Evolutionary conservation across 2,113 vertebrate species (phyloP).

Genomic region (Phyllopteryx taeniolatus): DNA sequence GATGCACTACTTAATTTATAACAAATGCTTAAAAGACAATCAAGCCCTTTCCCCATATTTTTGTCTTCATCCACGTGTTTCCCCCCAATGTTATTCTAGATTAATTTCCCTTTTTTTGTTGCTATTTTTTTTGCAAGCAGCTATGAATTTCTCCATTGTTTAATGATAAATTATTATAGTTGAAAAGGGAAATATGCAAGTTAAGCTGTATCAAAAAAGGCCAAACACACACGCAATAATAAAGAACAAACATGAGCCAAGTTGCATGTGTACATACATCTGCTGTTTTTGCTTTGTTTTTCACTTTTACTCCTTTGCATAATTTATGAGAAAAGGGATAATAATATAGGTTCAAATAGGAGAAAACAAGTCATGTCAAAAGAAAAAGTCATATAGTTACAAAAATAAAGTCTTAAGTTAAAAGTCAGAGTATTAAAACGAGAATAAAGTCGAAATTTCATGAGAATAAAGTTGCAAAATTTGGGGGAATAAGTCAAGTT

Average conservation of each 20-base stretch:
- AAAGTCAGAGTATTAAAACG: not conserved
- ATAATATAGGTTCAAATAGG: not conserved
- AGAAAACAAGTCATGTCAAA: not conserved
- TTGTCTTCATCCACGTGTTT: conserved; percentile 35
- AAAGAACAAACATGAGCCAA: conserved; percentile 55
- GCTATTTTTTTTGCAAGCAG: conserved; percentile 49
- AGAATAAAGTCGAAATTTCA: not conserved
- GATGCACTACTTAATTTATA: conserved; percentile 98
- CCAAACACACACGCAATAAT: conserved; percentile 41
- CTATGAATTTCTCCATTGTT: conserved; percentile 58
- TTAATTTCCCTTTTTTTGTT: conserved; percentile 37
- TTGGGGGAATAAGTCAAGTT: too few relatives aligned
- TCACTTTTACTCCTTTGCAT: not conserved
- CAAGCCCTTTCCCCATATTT: conserved; percentile 69
- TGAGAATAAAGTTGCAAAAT: too few relatives aligned
- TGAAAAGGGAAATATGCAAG: conserved; percentile 21
- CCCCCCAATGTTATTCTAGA: conserved; percentile 40
- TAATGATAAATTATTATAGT: conserved; percentile 61
- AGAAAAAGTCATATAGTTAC: not conserved
- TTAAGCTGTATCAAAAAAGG: conserved; percentile 41
- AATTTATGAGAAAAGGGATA: not conserved
- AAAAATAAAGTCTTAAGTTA: not conserved
- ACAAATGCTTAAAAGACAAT: conserved; percentile 95
- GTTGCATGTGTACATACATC: conserved; percentile 37
- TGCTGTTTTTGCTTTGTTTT: conserved; percentile 11